Evolutionary conservation across 2,797 vertebrate species (phyloP).

Genomic region (Apogon hyalosoma): DNA sequence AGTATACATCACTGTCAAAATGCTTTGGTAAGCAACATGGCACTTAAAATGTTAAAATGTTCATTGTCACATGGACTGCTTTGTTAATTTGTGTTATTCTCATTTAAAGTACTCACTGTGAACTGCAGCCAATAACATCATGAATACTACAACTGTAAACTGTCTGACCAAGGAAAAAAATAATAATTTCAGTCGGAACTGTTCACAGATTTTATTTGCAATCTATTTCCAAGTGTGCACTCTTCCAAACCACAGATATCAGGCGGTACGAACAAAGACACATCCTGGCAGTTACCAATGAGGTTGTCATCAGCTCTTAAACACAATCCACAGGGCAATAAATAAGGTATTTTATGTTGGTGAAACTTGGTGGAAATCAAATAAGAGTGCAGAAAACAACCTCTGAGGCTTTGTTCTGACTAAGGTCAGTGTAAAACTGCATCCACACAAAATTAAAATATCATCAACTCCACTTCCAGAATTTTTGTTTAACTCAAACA

Average conservation of each 20-base stretch:
- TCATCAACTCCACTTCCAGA: slow-evolving; percentile 1
- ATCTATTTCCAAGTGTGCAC: background rate
- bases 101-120: background rate
- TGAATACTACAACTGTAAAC: background rate
- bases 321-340: background rate
- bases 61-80: background rate
- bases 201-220: slow-evolving; percentile 23
- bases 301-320: slow-evolving; percentile 1
- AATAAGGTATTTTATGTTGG: slow-evolving; percentile 14
- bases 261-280: slow-evolving; percentile 9
- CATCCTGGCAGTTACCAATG: background rate
- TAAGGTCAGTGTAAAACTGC: slow-evolving; percentile 10
- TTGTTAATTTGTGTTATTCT: background rate
- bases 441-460: background rate
- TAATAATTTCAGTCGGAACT: background rate
- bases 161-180: slow-evolving; percentile 3
- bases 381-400: background rate
- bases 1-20: slow-evolving; percentile 8
- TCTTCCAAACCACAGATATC: background rate
- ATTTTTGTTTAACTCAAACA: slow-evolving; percentile 23
- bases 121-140: background rate
- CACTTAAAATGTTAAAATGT: background rate
- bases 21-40: slow-evolving; percentile 11
- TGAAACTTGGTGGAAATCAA: background rate
- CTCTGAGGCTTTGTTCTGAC: background rate